Base-by-base conservation (phyloP, 2,888 invertebrate genomes). In the Andricus quercusramuli region DNA sequence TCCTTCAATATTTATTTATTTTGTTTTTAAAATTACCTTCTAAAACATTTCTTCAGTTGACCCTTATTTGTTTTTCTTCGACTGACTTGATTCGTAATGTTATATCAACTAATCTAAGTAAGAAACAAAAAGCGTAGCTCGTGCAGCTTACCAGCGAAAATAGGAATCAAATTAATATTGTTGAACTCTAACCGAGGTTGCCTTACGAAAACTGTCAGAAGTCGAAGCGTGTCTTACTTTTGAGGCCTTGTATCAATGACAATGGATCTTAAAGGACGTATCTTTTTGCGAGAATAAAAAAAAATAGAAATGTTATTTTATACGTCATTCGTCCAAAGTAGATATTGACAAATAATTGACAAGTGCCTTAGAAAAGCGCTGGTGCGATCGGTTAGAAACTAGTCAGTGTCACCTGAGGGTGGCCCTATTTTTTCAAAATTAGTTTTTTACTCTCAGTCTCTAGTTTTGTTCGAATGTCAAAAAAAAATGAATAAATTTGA, bases 321-420 rank as follows among this genome's bases (percentile, higher is more conserved):
- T 65, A 29, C 5, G 5, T 62, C 11, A 22, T 62, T 64, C 41
- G 64, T 25, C 17, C 65, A 51, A 66, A 44, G 17, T 47, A 51
- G 11, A 47, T 37, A 41, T 32, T 20, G 67, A 66, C 56, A n/a
- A 59, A 3, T 22, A 82, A 83, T 80, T 81, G 82, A 80, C 82
- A 81, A 84, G 85, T 84, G 85, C 85, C 85, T 85, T 85, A 80
- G 83, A 83, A 83, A 84, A 81, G 82, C 83, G 83, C 83, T 82
- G 78, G 82, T 83, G 83, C 86, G 88, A 88, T 88, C 87, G 89
- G 88, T 91, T 90, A 90, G 88, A 91, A 91, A 90, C 91, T 92
- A 92, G 91, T 92, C 91, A 92, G 88, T 89, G 88, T 83, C 82
- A 82, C 82, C 37, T 8, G 6, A 37, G 37, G 8, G 37, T 37